Conservation (phyloP, 2,113 vertebrate species). For the Cyrtonyx montezumae region DNA sequence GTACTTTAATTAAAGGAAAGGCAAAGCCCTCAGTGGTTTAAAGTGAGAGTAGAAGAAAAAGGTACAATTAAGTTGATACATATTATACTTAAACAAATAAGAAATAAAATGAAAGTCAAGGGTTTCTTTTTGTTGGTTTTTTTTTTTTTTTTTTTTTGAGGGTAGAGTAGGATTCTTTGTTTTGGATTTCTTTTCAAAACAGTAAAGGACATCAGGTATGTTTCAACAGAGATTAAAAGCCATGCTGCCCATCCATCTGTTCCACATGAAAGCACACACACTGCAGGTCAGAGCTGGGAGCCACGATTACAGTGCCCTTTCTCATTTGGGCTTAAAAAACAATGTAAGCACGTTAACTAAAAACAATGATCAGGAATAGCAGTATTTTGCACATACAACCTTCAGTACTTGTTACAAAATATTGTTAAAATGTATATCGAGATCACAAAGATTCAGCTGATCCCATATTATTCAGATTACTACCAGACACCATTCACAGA, state of each 20-base stretch:
- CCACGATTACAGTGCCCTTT: not conserved
- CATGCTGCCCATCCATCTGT: not conserved
- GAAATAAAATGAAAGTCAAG: not conserved
- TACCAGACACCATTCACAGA: not conserved
- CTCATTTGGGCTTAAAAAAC: not conserved
- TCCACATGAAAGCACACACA: not conserved
- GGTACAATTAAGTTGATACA: not conserved
- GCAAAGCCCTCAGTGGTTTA: not conserved
- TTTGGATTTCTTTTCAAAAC: not conserved
- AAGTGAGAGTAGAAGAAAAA: not conserved
- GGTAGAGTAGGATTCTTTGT: not conserved
- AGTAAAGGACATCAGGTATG: not conserved
- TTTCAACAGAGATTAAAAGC: conserved; percentile 7
- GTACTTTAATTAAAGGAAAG: not conserved
- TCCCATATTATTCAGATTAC: not conserved
- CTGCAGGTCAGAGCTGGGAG: not conserved
- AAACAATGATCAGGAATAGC: not conserved
- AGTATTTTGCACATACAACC: not conserved
- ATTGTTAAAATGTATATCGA: not conserved
- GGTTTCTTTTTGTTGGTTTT: too few relatives aligned
- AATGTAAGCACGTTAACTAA: not conserved
- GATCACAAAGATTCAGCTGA: not conserved
- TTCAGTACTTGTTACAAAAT: not conserved
- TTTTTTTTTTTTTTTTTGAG: not conserved
- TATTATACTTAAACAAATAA: not conserved